These are phyloP conservation scores for Lumbricus terrestris DNA, from an alignment of 2,888 invertebrate genomes.

Conservation along the genomic window DNA sequence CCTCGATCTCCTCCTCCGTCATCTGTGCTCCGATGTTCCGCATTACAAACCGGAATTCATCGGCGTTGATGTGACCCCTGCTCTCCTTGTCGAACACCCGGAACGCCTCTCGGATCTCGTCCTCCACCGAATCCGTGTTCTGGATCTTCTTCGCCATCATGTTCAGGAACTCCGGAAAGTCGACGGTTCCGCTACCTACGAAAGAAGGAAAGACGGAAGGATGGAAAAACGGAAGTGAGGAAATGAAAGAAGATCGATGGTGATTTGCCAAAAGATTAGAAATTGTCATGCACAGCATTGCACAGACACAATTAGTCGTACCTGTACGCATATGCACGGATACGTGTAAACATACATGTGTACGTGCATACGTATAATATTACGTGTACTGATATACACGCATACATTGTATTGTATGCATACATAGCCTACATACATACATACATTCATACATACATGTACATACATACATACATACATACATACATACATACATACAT, in stretches of 20 bases:
- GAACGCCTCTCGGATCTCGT: conserved; percentile 39
- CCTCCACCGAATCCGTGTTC: conserved; percentile 36
- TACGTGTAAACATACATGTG: no score
- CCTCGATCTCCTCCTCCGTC: conserved; percentile 38
- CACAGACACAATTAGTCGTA: neutral
- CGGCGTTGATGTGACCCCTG: conserved; percentile 31
- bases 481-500: no score
- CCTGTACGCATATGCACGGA: no score
- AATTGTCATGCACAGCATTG: neutral
- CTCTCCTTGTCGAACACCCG: conserved; percentile 38
- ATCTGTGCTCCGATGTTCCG: conserved; percentile 35
- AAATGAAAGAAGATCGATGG: neutral
- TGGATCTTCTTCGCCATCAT: conserved; percentile 41
- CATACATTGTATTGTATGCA: no score
- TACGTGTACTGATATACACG: no score
- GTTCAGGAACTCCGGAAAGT: conserved; percentile 40
- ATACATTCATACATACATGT: no score
- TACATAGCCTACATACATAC: no score
- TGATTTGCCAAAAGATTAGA: neutral
- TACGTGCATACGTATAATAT: no score
- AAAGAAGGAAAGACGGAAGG: neutral
- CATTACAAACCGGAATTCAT: conserved; percentile 36
- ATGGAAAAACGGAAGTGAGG: no score
- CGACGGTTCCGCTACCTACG: conserved; percentile 38
- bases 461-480: no score